These are phyloP conservation scores for Mythimna impura DNA, from an alignment of 2,888 invertebrate genomes.

Conservation along the genomic window DNA sequence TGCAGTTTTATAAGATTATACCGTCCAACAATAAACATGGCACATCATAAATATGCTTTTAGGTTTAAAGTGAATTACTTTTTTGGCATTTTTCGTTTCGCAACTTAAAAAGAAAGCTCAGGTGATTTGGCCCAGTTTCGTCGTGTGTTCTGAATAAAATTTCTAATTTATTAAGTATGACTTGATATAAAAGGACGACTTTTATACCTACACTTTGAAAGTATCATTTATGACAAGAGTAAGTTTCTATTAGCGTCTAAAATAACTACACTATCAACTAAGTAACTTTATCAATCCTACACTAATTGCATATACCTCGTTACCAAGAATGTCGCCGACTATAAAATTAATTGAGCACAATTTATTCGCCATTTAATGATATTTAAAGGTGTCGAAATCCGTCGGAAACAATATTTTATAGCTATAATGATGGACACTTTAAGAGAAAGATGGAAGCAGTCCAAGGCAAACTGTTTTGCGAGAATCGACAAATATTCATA, in stretches of 20 bases:
- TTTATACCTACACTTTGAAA: not conserved
- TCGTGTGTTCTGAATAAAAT: constrained; percentile 18
- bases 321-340: constrained; percentile 25
- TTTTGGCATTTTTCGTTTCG: constrained; percentile 28
- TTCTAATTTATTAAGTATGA: constrained; percentile 4
- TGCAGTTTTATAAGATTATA: constrained; percentile 49
- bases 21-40: constrained; percentile 41
- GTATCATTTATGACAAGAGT: not conserved
- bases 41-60: constrained; percentile 57
- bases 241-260: not conserved
- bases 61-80: constrained; percentile 28
- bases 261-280: constrained; percentile 13
- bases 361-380: constrained; percentile 38
- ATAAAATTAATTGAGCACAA: constrained; percentile 27
- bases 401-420: constrained; percentile 63
- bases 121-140: constrained; percentile 13
- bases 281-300: constrained; percentile 18
- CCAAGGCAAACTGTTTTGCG: constrained; percentile 70
- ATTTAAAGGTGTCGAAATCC: constrained; percentile 52
- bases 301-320: constrained; percentile 24
- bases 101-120: constrained; percentile 32
- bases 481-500: constrained; percentile 52
- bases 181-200: not conserved
- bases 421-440: constrained; percentile 58
- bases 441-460: constrained; percentile 68